These are phyloP conservation scores for Oxyura jamaicensis DNA, from an alignment of 2,113 vertebrate species.

Conservation along the genomic window DNA sequence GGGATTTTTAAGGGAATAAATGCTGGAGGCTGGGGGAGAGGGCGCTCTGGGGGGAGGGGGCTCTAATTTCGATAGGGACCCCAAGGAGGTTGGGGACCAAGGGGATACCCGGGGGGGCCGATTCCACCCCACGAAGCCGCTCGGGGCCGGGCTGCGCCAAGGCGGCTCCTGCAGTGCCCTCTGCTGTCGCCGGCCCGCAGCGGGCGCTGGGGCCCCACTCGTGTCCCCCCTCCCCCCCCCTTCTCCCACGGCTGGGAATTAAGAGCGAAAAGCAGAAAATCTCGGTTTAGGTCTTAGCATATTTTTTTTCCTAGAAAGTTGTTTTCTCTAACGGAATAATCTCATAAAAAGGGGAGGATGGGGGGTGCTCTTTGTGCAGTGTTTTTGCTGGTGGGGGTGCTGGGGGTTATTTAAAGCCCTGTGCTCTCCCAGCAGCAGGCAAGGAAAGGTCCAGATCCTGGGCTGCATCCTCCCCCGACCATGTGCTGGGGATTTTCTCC, in stretches of 20 bases:
- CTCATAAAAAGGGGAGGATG: not conserved
- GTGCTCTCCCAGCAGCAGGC: accelerated
- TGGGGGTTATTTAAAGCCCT: not conserved
- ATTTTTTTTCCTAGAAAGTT: constrained; percentile 21
- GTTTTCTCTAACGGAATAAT: constrained; percentile 2
- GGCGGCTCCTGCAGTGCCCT: not conserved
- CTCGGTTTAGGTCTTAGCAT: constrained; percentile 8
- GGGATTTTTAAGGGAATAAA: not conserved
- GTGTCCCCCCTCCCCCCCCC: not conserved
- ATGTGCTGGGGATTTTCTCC: not conserved
- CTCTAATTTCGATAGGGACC: too few species aligned
- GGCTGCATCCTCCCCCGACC: not conserved
- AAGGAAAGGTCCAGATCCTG: accelerated
- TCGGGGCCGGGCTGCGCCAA: not conserved
- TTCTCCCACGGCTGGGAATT: not conserved
- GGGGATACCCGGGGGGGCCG: too few species aligned
- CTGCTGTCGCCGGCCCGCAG: not conserved
- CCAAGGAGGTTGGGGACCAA: too few species aligned
- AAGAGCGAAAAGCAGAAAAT: not conserved
- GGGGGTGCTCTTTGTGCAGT: not conserved
- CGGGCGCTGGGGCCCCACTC: not conserved
- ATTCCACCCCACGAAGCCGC: too few species aligned
- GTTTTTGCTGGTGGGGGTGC: not conserved
- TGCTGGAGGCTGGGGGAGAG: too few species aligned
- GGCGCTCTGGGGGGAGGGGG: not conserved